Conservation (phyloP, 2,113 vertebrate species). For the Bucco capensis region DNA sequence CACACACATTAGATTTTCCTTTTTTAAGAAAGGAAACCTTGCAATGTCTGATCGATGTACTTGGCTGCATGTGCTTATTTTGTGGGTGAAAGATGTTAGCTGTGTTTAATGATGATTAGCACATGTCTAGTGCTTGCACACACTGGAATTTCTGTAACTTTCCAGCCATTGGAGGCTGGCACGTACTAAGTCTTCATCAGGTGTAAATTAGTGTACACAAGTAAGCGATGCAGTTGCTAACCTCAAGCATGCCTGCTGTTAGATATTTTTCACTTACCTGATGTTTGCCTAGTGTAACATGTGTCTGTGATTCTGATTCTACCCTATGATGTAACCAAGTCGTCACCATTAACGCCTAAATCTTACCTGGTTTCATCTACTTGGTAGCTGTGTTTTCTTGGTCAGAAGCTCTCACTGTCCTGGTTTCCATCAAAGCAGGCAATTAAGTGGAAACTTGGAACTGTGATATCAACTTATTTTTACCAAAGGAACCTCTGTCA, state of each 20-base stretch:
- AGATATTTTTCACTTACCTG: not conserved
- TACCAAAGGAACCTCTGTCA: not conserved
- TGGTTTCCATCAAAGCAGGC: not conserved
- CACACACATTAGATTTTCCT: rapidly evolving
- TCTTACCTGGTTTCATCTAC: not conserved
- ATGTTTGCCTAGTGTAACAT: not conserved
- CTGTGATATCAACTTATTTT: not conserved
- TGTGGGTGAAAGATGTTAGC: not conserved
- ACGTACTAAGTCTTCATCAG: not conserved
- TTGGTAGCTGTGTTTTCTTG: not conserved
- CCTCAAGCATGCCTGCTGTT: not conserved
- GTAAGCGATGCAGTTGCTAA: not conserved
- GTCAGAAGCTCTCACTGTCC: not conserved
- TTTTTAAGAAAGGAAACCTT: not conserved
- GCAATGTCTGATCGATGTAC: not conserved
- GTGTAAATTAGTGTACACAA: not conserved
- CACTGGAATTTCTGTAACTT: not conserved
- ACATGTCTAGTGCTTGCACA: not conserved
- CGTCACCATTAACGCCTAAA: not conserved
- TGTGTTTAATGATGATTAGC: not conserved
- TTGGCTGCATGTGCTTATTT: not conserved
- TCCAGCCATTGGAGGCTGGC: not conserved
- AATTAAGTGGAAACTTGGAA: not conserved
- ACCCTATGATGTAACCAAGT: not conserved
- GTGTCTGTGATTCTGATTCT: not conserved